These are phyloP conservation scores for Matsumurasca onukii DNA, from an alignment of 1,140 invertebrate species.

Conservation along the genomic window DNA sequence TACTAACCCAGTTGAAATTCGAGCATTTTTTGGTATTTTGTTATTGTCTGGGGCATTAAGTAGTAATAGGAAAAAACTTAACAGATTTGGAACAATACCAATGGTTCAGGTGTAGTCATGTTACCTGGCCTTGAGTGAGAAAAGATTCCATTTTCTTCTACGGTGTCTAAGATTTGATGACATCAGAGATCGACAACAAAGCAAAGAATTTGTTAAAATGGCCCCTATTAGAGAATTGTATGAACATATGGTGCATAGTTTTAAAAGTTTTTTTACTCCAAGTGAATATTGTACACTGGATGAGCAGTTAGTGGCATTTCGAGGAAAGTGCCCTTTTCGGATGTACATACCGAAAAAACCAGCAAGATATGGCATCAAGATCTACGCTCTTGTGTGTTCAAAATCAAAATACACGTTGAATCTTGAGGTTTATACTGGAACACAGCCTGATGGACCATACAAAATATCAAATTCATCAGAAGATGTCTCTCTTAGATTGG, in stretches of 20 bases:
- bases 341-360: conserved; percentile 43
- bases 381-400: conserved; percentile 24
- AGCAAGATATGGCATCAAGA: conserved; percentile 18
- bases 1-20: conserved; percentile 12
- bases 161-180: conserved; percentile 45
- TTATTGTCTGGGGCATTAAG: conserved; percentile 4
- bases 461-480: conserved; percentile 39
- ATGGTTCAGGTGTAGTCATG: conserved; percentile 42
- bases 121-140: conserved; percentile 43
- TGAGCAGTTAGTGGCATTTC: conserved; percentile 47
- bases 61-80: conserved; percentile 18
- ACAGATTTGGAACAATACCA: conserved; percentile 28
- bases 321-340: conserved; percentile 44
- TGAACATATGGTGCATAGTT: conserved; percentile 37
- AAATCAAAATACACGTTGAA: conserved; percentile 27
- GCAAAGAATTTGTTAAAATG: conserved; percentile 44
- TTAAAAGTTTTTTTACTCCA: conserved; percentile 39
- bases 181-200: conserved; percentile 38
- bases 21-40: conserved; percentile 12
- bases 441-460: conserved; percentile 46
- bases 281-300: conserved; percentile 47
- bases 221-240: conserved; percentile 45
- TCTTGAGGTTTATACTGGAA: conserved; percentile 27
- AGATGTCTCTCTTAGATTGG: conserved; percentile 45
- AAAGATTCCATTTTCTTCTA: conserved; percentile 46